Evolutionary conservation across 2,797 vertebrate genomes (phyloP).

Genomic region (Platyrinchus mystaceus): DNA sequence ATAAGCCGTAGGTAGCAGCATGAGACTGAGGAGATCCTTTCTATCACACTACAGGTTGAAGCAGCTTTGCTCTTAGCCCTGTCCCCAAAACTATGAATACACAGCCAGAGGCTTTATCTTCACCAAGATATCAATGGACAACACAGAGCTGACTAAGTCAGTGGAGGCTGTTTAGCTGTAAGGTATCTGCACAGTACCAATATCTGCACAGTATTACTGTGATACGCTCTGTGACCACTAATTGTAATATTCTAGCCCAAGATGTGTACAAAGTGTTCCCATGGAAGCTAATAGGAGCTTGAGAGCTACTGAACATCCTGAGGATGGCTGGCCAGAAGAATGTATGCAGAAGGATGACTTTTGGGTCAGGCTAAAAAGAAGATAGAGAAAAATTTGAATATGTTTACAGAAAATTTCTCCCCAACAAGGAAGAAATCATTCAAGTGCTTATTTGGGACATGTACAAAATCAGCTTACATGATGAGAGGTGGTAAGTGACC

Average conservation of each 20-base stretch:
- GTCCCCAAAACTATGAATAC: background rate
- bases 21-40: background rate
- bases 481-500: background rate
- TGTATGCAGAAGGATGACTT: background rate
- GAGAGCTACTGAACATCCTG: background rate
- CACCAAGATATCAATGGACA: background rate
- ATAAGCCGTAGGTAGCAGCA: background rate
- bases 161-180: background rate
- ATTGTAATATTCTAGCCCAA: background rate
- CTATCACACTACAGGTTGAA: background rate
- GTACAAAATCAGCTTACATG: background rate
- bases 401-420: background rate
- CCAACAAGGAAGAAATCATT: background rate
- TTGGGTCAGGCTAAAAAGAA: background rate
- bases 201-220: background rate
- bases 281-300: background rate
- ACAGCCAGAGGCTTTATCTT: background rate
- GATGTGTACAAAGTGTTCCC: background rate
- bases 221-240: background rate
- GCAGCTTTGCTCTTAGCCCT: background rate
- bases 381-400: background rate
- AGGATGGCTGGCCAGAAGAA: background rate
- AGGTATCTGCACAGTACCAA: background rate
- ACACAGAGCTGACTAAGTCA: background rate
- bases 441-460: background rate